Evolutionary conservation across 1,140 invertebrate genomes (phyloP).

Genomic region (Macrostomum lignano): DNA sequence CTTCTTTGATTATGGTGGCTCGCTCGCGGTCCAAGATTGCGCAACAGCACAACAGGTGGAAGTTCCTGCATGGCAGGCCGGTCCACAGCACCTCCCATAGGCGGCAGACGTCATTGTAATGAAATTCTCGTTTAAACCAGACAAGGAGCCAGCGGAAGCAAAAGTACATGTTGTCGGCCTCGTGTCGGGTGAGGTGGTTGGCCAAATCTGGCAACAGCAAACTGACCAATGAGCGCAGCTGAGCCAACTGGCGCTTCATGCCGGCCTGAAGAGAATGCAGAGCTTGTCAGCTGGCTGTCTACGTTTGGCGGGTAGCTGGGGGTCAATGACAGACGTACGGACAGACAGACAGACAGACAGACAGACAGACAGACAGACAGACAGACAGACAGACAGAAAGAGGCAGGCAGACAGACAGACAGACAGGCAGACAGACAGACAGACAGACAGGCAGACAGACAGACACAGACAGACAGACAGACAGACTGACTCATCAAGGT

Average conservation of each 20-base stretch:
- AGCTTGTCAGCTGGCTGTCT: too few species aligned
- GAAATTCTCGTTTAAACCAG: constrained; percentile 36
- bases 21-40: constrained; percentile 66
- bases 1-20: constrained; percentile 49
- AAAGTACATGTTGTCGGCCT: constrained; percentile 91
- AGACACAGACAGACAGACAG: too few species aligned
- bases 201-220: constrained; percentile 54
- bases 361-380: too few species aligned
- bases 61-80: constrained; percentile 61
- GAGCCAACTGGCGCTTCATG: constrained; percentile 65
- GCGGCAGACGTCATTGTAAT: constrained; percentile 31
- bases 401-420: too few species aligned
- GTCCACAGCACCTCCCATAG: constrained; percentile 49
- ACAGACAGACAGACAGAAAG: too few species aligned
- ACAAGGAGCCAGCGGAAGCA: constrained; percentile 57
- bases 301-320: too few species aligned
- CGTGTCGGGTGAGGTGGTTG: constrained; percentile 51
- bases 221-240: constrained; percentile 48
- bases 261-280: too few species aligned
- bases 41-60: constrained; percentile 60
- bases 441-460: too few species aligned
- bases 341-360: too few species aligned
- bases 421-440: too few species aligned
- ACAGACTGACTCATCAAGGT: too few species aligned
- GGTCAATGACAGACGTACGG: too few species aligned